Base-by-base conservation (phyloP, 2,113 vertebrate genomes). In the Corythoichthys intestinalis region DNA sequence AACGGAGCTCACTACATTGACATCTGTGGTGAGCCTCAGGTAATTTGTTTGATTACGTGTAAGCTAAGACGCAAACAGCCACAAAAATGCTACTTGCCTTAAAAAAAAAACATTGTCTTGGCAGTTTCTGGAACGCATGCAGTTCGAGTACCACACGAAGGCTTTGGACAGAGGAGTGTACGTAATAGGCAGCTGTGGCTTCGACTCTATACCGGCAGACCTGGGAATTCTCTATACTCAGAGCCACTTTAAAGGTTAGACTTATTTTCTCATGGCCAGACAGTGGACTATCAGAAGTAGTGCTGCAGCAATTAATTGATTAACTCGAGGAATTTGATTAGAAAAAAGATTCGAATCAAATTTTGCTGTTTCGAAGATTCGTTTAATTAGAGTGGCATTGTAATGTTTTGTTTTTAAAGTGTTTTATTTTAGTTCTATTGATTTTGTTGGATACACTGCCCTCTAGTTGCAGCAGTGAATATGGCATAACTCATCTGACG, bases 131-230 rank as follows among this genome's bases (percentile, higher is more conserved):
- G 95, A 97, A 88, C 88, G 87, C 61, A 95, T 94, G 90, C 91
- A 93, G 82, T 83, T 93, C 59, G 94, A 95, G 63, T 96, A 96
- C 85, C 87, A 95, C n/a, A 75, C 83, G 12, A 89, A 89, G 73
- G 96, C 96, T 52, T 90, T 88, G 9, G 92, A 93, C 39, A 95
- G 91, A 56, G 94, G 94, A 4, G 92, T 93, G 0, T 97, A 96
- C 71, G 63, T 98, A 47, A 60, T 97, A 74, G 96, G 96, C 74
- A 97, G 94, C 93, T 94, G 94, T 78, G 96, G 96, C 28, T 97
- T 97, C 84, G 95, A 96, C 89, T 95, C 94, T 58, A 94, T 97
- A 72, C 94, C 94, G 0, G 94, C 94, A 0, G 95, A 98, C 75
- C 84, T 96, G 90, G 95, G 95, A 62, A 89, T 97, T 1, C 65